Base-by-base conservation (phyloP, 92 coral and sea anemone species). In the Zoanthus gigantus region DNA sequence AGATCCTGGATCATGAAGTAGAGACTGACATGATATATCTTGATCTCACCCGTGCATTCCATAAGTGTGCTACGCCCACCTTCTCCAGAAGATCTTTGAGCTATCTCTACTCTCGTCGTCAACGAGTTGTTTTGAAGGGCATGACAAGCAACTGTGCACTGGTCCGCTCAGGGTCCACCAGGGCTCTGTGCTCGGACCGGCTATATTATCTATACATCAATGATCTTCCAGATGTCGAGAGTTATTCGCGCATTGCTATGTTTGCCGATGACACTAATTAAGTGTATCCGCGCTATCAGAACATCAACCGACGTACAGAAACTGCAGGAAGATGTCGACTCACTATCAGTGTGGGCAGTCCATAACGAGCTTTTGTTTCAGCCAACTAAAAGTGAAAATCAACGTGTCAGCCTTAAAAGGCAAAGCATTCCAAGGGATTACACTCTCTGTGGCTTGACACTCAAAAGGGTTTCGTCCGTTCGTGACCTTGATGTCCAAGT, bases 11-110 rank as follows among this genome's bases (percentile, higher is more conserved):
- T 74, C 79, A 87, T 45, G 88, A 23, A 65, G 37, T 72, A 7
- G 88, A 90, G 48, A 77, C 87, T 47, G 90, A 80, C 72, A 65
- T 88, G 10, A 53, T 80, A 8, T 88, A 80, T 72, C 78, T 80
- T 13, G 74, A 81, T 73, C 78, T 90, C 58, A 23, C 78, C 13
- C 60, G 66, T 31, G 83, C 87, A 13, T 82, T 88, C 9, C 87
- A 88, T 71, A 63, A 60, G n/a, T 71, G 10, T 88, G 87, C 68
- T 73, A 88, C 69, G 30, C 18, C n/a, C 81, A 68, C 78, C 78
- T 71, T 44, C 47, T 87, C 7, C 16, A 60, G 18, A 79, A 79
- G 42, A 77, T 79, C 11, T 45, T 57, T 45, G 61, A 58, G 89
- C 52, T 79, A n/a, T 79, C 18, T 79, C 71, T 69, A 47, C 31